Base-by-base conservation (phyloP, 2,888 invertebrate genomes). In the Timandra comae region DNA sequence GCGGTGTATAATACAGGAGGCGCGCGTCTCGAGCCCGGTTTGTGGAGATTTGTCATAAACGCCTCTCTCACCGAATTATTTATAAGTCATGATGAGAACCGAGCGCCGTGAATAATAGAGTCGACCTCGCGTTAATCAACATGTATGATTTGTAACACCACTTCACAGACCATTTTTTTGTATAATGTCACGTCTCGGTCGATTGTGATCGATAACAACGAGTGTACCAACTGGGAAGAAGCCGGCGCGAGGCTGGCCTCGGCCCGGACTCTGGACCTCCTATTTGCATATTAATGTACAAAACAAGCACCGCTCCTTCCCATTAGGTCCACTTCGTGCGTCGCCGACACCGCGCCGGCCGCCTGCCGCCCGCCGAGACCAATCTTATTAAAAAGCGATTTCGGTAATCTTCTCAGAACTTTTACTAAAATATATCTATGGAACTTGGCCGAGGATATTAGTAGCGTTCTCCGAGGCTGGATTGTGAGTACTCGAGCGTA, bases 381-480 rank as follows among this genome's bases (percentile, higher is more conserved):
- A 7, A 11, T 24, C 11, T 10, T 24, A 11, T 24, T 24, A 24
- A 38, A 31, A 36, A 39, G 31, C 30, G 29, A 40, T 43, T 46
- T 29, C 21, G 28, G 26, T 47, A 41, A 47, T 42, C 43, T 35
- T 9, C 20, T 12, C 29, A 29, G 30, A 31, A 30, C 38, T 38
- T n/a, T 27, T 35, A 34, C 28, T 27, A 39, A 43, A 45, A 45
- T 45, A 45, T 43, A 45, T 43, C 41, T 27, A 28, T 39, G 20
- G 30, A 39, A 45, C 41, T 41, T 33, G 41, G 37, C 29, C 27
- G 32, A 16, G 41, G 35, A 48, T 45, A 38, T 41, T 31, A 43
- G 39, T 39, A 43, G 45, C 45, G 38, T 35, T 16, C 30, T 23
- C 27, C 27, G 27, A 43, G 40, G 44, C 47, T 38, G 42, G 41